Evolutionary conservation across 2,797 vertebrate genomes (phyloP), one percentile per base, ranked within the genome.

Genomic region (Natrix natrix): DNA sequence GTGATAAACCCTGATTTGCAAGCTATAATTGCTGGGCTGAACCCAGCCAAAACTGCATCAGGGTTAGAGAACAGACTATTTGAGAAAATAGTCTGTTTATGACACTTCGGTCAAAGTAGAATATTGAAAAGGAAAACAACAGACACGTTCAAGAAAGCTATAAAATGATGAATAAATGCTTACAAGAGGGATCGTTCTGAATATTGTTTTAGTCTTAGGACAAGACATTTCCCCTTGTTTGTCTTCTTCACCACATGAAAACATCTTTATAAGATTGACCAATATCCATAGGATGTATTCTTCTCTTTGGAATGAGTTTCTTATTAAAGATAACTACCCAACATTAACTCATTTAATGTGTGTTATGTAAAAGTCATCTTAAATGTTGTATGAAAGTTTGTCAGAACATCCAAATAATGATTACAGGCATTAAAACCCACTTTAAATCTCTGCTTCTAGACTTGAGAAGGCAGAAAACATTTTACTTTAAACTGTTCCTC

Each of bases 401-500:
- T 24, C 0, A 3, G 69, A 37, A 37, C 26, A 86, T 56, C 93
- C 0, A n/a, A 95, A 92, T 96, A 95, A 95, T 93, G 94, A 96
- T 59, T 32, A 90, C 91, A 14, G 54, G 74, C 54, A 92, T 95
- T 95, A 94, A 0, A 0, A 2, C 3, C 22, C 28, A 61, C 0
- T 0, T 94, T 0, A 0, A 92, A 48, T 56, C 66, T 28, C 92
- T 37, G 90, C 91, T 93, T 83, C 88, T 66, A 87, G 60, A 95
- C 92, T 94, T 93, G 52, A 66, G 94, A 91, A 93, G 96, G 95
- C 57, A 88, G 74, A 95, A 61, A 54, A 91, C 59, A 55, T 95
- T 93, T 91, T 88, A 60, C 60, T 93, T 97, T 96, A 95, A 97
- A 97, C 94, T 95, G 87, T 37, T 87, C 57, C 91, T 95, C 87